Conservation (phyloP, 2,113 vertebrate genomes). For the Anhinga rufa region DNA sequence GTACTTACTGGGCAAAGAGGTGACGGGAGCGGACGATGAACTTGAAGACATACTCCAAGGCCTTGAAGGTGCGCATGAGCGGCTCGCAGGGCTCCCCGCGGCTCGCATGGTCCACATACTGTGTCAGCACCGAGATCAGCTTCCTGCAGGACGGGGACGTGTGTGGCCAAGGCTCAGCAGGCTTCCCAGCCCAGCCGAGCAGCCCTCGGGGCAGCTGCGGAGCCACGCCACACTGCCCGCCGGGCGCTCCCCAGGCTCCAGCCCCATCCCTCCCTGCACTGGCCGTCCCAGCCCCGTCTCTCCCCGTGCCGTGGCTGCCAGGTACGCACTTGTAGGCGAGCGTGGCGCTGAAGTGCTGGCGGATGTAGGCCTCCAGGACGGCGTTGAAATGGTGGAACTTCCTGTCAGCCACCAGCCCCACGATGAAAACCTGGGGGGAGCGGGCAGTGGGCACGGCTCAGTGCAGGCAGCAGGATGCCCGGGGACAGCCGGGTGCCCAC, state of each 20-base stretch:
- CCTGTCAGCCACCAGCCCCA: constrained; percentile 49
- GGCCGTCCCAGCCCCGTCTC: no score
- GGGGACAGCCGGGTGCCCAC: background rate
- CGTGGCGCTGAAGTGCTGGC: constrained; percentile 62
- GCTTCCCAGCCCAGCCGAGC: background rate
- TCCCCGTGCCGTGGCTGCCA: rapidly evolving
- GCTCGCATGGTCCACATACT: constrained; percentile 8
- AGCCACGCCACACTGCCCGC: rapidly evolving
- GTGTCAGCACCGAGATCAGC: constrained; percentile 35
- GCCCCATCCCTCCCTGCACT: rapidly evolving
- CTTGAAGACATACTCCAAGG: constrained; percentile 61
- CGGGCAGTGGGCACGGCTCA: rapidly evolving
- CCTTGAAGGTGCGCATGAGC: constrained; percentile 38
- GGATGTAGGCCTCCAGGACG: constrained; percentile 62
- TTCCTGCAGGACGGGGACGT: background rate
- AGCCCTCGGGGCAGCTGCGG: background rate
- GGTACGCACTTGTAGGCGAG: constrained; percentile 49
- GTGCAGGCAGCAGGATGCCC: rapidly evolving
- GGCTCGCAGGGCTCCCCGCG: background rate
- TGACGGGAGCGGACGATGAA: constrained; percentile 56
- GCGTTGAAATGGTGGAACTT: constrained; percentile 67
- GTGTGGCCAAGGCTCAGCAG: background rate
- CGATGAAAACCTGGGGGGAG: constrained; percentile 49
- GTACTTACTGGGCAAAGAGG: constrained; percentile 49
- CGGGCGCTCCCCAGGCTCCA: rapidly evolving